These are phyloP conservation scores for Bombus cullumanus DNA, from an alignment of 1,140 invertebrate genomes.

Conservation along the genomic window DNA sequence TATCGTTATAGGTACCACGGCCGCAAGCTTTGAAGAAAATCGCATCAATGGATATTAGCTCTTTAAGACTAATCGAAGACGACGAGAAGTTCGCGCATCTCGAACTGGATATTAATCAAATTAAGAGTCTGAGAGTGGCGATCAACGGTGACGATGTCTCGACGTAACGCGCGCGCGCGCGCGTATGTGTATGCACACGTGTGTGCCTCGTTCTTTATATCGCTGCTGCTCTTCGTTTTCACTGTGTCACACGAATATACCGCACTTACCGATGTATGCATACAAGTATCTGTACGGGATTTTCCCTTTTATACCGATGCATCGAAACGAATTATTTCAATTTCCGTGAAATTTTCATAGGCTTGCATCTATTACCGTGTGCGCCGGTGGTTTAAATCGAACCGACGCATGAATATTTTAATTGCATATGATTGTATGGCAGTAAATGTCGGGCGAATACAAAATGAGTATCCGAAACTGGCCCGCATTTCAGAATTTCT, in stretches of 20 bases:
- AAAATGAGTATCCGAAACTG: slow-evolving; percentile 29
- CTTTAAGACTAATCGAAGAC: slow-evolving; percentile 24
- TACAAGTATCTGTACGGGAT: not conserved
- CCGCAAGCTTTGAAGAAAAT: slow-evolving; percentile 41
- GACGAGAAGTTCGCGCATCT: slow-evolving; percentile 29
- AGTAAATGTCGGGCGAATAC: slow-evolving; percentile 23
- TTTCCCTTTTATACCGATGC: not conserved
- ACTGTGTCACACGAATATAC: not conserved
- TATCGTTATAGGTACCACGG: slow-evolving; percentile 46
- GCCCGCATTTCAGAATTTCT: slow-evolving; percentile 7
- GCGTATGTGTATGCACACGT: too few relatives aligned
- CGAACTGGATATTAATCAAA: slow-evolving; percentile 47
- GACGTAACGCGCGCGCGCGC: not conserved
- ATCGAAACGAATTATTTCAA: not conserved
- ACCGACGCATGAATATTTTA: slow-evolving; percentile 31
- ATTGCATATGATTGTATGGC: slow-evolving; percentile 25
- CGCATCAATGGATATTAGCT: slow-evolving; percentile 5
- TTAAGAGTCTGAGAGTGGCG: slow-evolving; percentile 49
- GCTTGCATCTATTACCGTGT: not conserved
- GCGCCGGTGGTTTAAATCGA: not conserved
- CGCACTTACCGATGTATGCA: not conserved
- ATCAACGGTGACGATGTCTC: not conserved
- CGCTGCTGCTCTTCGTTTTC: not conserved
- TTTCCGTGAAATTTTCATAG: not conserved
- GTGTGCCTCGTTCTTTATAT: not conserved